phyloP scores from a whole-genome alignment of 1,140 invertebrate genomes.

The Leptoteleia sp. region DNA sequence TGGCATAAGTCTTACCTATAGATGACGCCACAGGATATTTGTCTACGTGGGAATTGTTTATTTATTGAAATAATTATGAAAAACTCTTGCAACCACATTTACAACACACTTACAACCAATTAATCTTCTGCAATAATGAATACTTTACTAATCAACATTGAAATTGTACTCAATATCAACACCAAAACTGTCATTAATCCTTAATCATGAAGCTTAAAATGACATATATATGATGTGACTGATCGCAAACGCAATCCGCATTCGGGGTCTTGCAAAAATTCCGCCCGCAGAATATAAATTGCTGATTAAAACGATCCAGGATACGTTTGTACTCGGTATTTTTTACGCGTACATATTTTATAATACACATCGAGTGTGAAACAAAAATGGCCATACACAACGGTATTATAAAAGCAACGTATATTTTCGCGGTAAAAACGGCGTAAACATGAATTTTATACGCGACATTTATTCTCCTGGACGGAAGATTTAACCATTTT shows the following conservation, averaged over 20 bases:
- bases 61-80: no score
- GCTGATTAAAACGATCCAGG: constrained; percentile 22
- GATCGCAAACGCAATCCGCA: background rate
- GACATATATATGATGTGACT: background rate
- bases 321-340: constrained; percentile 12
- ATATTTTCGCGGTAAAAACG: constrained; percentile 37
- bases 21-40: no score
- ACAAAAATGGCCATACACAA: constrained; percentile 33
- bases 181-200: background rate
- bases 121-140: no score
- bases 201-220: constrained; percentile 6
- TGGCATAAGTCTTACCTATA: no score
- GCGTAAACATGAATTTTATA: constrained; percentile 36
- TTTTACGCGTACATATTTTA: constrained; percentile 31
- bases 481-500: constrained; percentile 27
- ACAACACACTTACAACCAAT: no score
- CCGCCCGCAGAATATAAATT: constrained; percentile 26
- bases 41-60: no score
- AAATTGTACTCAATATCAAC: constrained; percentile 17
- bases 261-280: constrained; percentile 18
- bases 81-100: no score
- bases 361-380: constrained; percentile 31
- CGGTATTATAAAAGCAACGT: constrained; percentile 24
- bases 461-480: constrained; percentile 34
- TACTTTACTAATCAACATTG: constrained; percentile 1